These are phyloP conservation scores for Cheirogaleus medius DNA, from an alignment of 2,113 vertebrate genomes.

Conservation along the genomic window DNA sequence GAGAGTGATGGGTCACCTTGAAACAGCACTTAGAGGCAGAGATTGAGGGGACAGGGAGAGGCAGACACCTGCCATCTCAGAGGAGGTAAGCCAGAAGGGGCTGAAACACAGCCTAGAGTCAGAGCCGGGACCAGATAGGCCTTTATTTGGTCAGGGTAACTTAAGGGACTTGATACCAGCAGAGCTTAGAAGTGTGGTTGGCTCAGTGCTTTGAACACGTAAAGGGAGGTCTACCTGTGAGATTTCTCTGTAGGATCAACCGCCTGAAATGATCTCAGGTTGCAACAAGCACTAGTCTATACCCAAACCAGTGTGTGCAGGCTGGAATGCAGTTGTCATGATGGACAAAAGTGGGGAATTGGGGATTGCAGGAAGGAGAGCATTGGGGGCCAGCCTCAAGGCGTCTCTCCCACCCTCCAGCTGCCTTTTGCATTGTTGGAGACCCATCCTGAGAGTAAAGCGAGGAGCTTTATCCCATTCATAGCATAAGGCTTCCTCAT, in stretches of 20 bases:
- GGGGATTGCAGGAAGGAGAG: rapidly evolving
- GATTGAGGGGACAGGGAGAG: neutral
- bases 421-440: neutral
- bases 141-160: neutral
- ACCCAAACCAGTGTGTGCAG: neutral
- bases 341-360: neutral
- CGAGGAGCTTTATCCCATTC: neutral
- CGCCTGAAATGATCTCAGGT: neutral
- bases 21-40: neutral
- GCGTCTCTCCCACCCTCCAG: no score
- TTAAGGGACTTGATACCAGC: neutral
- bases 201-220: neutral
- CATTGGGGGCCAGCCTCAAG: neutral
- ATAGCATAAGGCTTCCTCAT: neutral
- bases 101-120: neutral
- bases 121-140: neutral
- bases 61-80: neutral
- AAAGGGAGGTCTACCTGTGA: neutral
- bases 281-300: neutral
- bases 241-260: neutral
- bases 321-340: neutral
- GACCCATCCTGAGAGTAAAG: neutral
- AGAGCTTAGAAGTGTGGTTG: neutral
- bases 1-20: neutral
- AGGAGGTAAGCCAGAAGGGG: neutral